phyloP scores from a whole-genome alignment of 2,113 vertebrate genomes.

The Brienomyrus brachyistius region DNA sequence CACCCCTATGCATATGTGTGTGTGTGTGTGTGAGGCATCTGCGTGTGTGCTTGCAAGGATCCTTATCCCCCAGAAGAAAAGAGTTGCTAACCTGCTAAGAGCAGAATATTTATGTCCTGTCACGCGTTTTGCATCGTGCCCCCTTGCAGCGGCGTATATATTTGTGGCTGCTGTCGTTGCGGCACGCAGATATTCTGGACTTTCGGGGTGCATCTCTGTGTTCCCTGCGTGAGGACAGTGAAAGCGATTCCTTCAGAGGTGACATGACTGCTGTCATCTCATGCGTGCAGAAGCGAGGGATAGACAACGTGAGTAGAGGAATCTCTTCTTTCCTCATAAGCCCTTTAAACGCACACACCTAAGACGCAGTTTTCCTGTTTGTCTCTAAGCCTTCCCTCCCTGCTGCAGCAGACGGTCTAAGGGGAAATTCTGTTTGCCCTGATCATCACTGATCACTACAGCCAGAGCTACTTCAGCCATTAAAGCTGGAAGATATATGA shows the following conservation, averaged over 20 bases:
- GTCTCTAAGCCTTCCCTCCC: neutral
- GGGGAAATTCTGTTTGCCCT: neutral
- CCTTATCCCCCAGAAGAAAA: neutral
- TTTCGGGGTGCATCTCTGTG: neutral
- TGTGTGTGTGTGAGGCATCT: neutral
- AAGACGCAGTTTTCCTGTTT: neutral
- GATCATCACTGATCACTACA: neutral
- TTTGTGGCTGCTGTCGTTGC: neutral
- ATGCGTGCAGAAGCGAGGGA: neutral
- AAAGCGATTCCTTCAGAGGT: neutral
- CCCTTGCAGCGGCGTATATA: neutral
- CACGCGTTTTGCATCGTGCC: neutral
- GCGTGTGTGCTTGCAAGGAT: too few relatives aligned
- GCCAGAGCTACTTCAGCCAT: neutral
- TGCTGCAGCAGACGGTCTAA: neutral
- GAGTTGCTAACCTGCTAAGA: neutral
- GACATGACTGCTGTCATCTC: neutral
- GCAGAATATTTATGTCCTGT: neutral
- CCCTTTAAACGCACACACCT: neutral
- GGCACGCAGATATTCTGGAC: neutral
- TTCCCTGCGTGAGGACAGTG: neutral
- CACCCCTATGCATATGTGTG: neutral
- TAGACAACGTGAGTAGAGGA: neutral
- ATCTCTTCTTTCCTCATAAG: neutral
- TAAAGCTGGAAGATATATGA: constrained; percentile 1